Evolutionary conservation across 1,140 invertebrate genomes (phyloP), one percentile per base, ranked within the genome.

Genomic region (Micrasema longulum): DNA sequence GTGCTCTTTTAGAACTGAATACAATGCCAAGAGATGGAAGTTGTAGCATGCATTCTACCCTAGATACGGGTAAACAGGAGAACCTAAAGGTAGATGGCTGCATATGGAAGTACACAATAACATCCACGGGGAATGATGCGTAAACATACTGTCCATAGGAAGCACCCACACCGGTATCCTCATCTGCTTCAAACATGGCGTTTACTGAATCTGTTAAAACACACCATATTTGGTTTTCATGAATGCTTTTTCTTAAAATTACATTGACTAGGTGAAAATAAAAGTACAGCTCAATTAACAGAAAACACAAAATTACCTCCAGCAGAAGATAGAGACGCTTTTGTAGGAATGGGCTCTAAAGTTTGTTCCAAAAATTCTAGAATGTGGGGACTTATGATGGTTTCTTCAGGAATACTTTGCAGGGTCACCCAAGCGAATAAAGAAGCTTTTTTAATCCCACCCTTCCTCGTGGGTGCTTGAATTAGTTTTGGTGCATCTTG

Each of bases 51-150:
- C 98, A 99, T 82, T 99, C 97, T 1, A 99, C 97, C 62, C 96
- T 84, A 2, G 97, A 98, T 0, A 97, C 93, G 4, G 97, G 97
- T 73, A 98, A 87, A 85, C 97, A 98, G 71, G 96, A 97, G 81
- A 98, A 98, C 69, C 95, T 88, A 79, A 98, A 97, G 1, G 95
- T 95, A 11, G 96, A 97, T 0, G 97, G 97, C 79, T 99, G 95
- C 90, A 99, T 97, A 80, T 97, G 94, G 84, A 99, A 97, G 82
- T 98, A 98, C 6, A 99, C 97, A 76, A 99, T 95, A 9, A 99
- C 96, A 85, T 99, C 97, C 0, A 99, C 96, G 0, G 97, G 97
- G 80, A 99, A 99, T 68, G 95, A 97, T 10, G 94, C 92, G 78
- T 95, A 95, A 69, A 92, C 92, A 80, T 94, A 93, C 80, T 93